A percentile compares a stretch with the other conserved stretches of the same genome.
Conservation (phyloP, 2,113 vertebrate species). For the Gallinago media region DNA sequence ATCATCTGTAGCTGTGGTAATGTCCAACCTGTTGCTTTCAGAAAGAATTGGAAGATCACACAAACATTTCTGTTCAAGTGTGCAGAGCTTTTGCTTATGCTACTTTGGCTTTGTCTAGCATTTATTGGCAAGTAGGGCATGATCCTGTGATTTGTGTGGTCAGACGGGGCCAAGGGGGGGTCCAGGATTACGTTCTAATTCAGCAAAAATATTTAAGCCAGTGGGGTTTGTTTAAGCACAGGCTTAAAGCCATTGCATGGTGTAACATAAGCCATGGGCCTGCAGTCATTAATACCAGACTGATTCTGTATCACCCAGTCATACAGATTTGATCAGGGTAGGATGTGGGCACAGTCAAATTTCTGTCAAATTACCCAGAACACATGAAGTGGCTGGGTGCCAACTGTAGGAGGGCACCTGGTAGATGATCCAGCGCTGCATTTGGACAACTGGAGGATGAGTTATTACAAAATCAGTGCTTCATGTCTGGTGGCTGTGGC, state of each 20-base stretch:
- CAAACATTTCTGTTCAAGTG: neutral
- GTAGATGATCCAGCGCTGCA: neutral
- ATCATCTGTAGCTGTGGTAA: conserved; percentile 26
- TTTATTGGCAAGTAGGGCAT: neutral
- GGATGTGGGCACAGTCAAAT: neutral
- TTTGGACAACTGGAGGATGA: neutral
- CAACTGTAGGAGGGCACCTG: neutral
- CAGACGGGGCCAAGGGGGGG: neutral
- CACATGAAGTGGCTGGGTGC: neutral
- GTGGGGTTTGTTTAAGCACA: conserved; percentile 12
- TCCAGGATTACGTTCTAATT: conserved; percentile 14
- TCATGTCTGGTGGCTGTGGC: neutral
- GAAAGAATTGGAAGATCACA: conserved; percentile 34
- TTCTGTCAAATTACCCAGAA: neutral
- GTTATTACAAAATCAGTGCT: neutral
- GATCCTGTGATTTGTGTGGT: neutral
- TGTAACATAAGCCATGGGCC: neutral
- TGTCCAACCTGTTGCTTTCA: conserved; percentile 63
- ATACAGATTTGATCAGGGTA: neutral
- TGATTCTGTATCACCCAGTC: neutral
- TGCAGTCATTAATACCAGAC: neutral
- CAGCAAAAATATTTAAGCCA: neutral
- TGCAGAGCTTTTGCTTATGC: neutral
- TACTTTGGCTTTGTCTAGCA: neutral
- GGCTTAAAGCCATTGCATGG: neutral